Evolutionary conservation across 2,797 vertebrate species (phyloP).

Genomic region (Pampus argenteus): DNA sequence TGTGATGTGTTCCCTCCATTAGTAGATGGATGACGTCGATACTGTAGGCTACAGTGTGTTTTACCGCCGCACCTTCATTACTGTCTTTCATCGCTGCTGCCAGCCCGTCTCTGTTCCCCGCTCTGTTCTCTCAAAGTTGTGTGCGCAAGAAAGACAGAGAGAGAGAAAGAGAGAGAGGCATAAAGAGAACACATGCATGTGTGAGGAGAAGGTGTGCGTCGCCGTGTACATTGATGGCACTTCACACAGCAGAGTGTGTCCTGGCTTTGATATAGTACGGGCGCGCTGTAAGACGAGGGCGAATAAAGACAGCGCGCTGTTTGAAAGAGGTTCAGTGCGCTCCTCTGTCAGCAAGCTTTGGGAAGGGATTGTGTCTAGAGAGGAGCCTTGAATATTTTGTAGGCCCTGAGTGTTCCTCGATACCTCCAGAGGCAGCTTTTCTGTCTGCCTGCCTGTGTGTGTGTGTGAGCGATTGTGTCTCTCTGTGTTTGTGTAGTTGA

Average conservation of each 20-base stretch:
- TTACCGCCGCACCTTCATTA: constrained; percentile 71
- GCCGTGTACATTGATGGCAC: constrained; percentile 72
- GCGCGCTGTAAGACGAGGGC: constrained; percentile 53
- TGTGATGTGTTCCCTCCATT: constrained; percentile 71
- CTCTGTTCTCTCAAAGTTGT: constrained; percentile 67
- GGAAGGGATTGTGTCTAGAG: constrained; percentile 72
- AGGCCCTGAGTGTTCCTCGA: constrained; percentile 62
- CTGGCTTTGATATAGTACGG: constrained; percentile 71
- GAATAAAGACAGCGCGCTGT: constrained; percentile 60
- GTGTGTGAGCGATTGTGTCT: constrained; percentile 51
- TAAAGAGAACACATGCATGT: constrained; percentile 41
- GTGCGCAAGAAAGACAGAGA: constrained; percentile 47
- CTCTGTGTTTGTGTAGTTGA: constrained; percentile 51
- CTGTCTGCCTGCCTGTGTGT: constrained; percentile 50
- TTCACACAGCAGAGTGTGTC: constrained; percentile 73
- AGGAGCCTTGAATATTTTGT: constrained; percentile 65
- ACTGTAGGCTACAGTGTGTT: constrained; percentile 49
- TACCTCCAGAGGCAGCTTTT: constrained; percentile 63
- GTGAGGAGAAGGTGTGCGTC: constrained; percentile 55
- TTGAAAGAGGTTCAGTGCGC: constrained; percentile 67
- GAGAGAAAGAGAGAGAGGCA: constrained; percentile 60
- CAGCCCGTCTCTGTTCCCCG: constrained; percentile 44
- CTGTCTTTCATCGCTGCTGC: constrained; percentile 70
- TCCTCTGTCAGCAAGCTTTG: constrained; percentile 67
- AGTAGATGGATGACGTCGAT: constrained; percentile 62